Evolutionary conservation across 2,797 vertebrate species (phyloP).

Genomic region (Rhinophrynus dorsalis): DNA sequence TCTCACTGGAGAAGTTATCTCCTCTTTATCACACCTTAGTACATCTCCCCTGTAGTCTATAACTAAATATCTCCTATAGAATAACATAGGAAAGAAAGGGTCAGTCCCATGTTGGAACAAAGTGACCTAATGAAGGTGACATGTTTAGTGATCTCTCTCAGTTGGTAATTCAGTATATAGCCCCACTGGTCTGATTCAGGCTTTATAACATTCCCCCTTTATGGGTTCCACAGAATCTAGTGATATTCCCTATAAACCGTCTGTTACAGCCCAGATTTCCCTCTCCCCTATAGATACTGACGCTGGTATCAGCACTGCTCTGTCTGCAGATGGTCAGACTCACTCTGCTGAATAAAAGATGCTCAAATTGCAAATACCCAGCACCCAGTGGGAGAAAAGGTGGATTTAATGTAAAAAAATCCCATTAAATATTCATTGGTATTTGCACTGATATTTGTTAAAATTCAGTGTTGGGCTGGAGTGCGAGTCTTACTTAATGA

Average conservation of each 20-base stretch:
- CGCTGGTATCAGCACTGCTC: background rate
- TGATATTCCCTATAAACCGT: background rate
- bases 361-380: constrained; percentile 41
- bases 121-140: background rate
- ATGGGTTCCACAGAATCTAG: background rate
- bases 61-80: no score
- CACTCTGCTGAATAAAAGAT: constrained; percentile 29
- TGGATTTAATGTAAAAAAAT: constrained; percentile 44
- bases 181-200: no score
- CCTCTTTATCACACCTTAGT: no score
- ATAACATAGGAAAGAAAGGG: background rate
- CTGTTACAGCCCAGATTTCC: background rate
- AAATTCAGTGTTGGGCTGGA: constrained; percentile 47
- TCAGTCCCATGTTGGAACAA: background rate
- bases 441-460: constrained; percentile 48
- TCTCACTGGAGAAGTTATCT: no score
- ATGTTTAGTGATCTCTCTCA: no score
- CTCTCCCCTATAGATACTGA: no score
- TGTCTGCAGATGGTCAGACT: background rate
- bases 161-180: no score
- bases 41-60: no score
- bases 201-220: no score
- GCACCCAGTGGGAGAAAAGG: constrained; percentile 25
- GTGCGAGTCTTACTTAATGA: constrained; percentile 40
- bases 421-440: constrained; percentile 48